These are phyloP conservation scores for Dysmachus trigonus DNA, from an alignment of 2,888 invertebrate species.

Conservation along the genomic window DNA sequence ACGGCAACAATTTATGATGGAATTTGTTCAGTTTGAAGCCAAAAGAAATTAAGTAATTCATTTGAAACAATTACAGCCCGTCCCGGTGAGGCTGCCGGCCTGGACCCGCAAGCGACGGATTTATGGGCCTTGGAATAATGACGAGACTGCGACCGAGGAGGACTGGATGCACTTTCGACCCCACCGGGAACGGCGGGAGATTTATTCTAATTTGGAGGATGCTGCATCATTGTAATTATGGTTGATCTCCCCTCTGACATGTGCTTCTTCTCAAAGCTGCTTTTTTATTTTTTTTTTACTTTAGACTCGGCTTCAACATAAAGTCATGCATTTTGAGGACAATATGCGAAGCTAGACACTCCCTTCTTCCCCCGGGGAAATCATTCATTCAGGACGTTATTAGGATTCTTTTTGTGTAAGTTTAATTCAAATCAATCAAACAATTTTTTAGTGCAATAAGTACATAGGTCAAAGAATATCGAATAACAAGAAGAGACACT, in stretches of 20 bases:
- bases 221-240: conserved; percentile 54
- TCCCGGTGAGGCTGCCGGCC: not conserved
- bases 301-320: conserved; percentile 57
- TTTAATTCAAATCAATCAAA: not conserved
- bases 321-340: conserved; percentile 70
- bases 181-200: conserved; percentile 59
- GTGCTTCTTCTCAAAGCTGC: not conserved
- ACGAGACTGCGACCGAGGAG: conserved; percentile 35
- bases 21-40: not conserved
- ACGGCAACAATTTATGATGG: not conserved
- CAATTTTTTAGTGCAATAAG: not conserved
- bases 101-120: not conserved
- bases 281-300: conserved; percentile 16
- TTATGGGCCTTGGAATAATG: not conserved
- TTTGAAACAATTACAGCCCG: not conserved
- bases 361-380: conserved; percentile 70
- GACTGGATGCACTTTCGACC: conserved; percentile 56
- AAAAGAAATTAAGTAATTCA: not conserved
- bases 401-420: conserved; percentile 72
- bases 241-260: not conserved
- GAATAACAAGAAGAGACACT: too few species aligned
- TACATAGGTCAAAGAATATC: too few species aligned
- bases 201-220: conserved; percentile 57
- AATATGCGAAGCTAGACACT: conserved; percentile 73
- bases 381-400: conserved; percentile 76